Conservation (phyloP, 2,797 vertebrate genomes). For the Prionace glauca region DNA sequence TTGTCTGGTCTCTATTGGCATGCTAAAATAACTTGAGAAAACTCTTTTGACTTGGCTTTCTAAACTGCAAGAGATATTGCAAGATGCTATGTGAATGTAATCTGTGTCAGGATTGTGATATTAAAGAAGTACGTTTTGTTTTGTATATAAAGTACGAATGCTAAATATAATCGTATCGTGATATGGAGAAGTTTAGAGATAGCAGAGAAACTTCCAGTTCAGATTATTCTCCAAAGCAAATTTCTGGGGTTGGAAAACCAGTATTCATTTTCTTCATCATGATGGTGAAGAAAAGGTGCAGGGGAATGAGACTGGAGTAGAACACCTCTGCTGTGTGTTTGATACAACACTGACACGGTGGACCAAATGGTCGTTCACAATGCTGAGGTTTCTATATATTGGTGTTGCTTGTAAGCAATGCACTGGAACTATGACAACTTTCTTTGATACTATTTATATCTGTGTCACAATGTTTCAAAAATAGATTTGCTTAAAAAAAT, state of each 20-base stretch:
- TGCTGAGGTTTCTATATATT: background rate
- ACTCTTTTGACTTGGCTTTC: background rate
- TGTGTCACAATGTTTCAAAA: conserved; percentile 9
- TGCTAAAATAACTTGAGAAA: background rate
- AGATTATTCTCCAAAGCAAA: background rate
- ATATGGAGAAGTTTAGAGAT: background rate
- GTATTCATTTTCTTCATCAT: background rate
- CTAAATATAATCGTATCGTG: background rate
- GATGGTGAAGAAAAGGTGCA: background rate
- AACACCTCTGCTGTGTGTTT: background rate
- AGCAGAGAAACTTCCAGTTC: background rate
- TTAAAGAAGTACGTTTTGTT: background rate
- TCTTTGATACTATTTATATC: background rate
- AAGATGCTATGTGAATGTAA: background rate
- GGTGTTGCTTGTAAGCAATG: background rate
- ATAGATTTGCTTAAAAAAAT: background rate
- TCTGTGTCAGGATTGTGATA: background rate
- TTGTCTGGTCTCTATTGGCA: background rate
- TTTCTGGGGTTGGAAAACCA: background rate
- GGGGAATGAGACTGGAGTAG: background rate
- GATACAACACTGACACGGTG: background rate
- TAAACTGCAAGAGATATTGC: background rate
- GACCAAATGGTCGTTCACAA: background rate
- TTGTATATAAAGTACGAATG: background rate
- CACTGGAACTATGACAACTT: background rate